Evolutionary conservation across 2,797 vertebrate species (phyloP).

Genomic region (Helarctos malayanus): DNA sequence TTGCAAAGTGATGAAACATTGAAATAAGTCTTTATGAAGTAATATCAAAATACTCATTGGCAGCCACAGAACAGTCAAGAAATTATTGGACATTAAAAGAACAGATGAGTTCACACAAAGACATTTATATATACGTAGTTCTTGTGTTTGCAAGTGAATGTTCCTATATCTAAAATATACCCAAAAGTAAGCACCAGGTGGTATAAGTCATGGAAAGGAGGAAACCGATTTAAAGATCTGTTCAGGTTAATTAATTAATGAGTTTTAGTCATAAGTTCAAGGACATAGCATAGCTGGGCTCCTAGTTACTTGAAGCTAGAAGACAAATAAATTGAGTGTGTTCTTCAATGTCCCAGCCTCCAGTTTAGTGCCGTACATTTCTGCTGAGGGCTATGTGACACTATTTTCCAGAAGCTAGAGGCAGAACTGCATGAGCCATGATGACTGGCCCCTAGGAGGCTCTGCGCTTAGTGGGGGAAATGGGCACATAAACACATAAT

Average conservation of each 20-base stretch:
- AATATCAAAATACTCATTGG: background rate
- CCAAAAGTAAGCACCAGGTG: background rate
- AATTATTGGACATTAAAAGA: background rate
- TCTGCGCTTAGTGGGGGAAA: background rate
- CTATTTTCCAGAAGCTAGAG: background rate
- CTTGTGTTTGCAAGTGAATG: background rate
- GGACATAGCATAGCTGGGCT: background rate
- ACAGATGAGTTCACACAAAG: background rate
- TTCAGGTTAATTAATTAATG: background rate
- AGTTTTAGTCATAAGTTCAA: background rate
- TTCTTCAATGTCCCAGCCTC: background rate
- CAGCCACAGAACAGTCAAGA: background rate
- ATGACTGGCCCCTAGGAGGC: background rate
- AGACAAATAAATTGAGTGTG: background rate
- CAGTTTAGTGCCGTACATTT: background rate
- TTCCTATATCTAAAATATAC: background rate
- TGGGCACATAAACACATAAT: background rate
- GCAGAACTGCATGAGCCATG: background rate
- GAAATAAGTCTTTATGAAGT: background rate
- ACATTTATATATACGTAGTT: background rate
- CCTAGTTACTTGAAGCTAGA: background rate
- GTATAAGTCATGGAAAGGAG: background rate
- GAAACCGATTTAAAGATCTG: background rate
- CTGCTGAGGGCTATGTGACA: background rate
- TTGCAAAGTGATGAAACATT: background rate